A percentile compares a stretch with the other conserved stretches of the same genome.
Evolutionary conservation across 2,113 vertebrate species (phyloP).

Genomic region (Oplegnathus fasciatus): DNA sequence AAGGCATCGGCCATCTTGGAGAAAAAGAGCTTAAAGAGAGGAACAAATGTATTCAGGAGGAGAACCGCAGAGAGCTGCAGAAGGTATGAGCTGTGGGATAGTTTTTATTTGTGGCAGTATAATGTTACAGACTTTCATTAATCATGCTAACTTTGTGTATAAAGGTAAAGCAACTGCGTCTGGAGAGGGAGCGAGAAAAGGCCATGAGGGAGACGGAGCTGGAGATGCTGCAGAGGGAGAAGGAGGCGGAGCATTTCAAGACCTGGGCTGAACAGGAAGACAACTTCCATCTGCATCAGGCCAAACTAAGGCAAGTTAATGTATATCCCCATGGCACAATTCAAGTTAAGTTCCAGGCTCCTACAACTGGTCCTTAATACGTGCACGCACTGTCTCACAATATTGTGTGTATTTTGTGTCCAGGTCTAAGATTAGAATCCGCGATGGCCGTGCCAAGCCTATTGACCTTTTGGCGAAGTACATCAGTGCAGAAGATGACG

Average conservation of each 20-base stretch:
- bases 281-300: slow-evolving; percentile 97
- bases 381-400: not conserved
- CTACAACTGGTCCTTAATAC: not conserved
- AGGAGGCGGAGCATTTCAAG: slow-evolving; percentile 98
- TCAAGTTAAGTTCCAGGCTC: not conserved
- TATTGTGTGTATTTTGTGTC: not conserved
- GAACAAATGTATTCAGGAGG: slow-evolving; percentile 96
- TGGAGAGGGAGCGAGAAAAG: slow-evolving; percentile 96
- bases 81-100: slow-evolving; percentile 85
- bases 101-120: not conserved
- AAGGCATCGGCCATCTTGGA: slow-evolving; percentile 95
- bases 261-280: slow-evolving; percentile 99
- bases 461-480: slow-evolving; percentile 98
- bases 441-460: slow-evolving; percentile 94
- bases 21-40: slow-evolving; percentile 97
- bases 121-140: not conserved
- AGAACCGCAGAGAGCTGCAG: slow-evolving; percentile 96
- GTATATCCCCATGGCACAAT: not conserved
- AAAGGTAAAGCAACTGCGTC: slow-evolving; percentile 96
- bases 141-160: not conserved
- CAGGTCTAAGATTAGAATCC: slow-evolving; percentile 97
- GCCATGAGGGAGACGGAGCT: slow-evolving; percentile 96
- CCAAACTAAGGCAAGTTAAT: slow-evolving; percentile 89
- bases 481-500: slow-evolving; percentile 96
- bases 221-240: slow-evolving; percentile 98